These are phyloP conservation scores for Noctilio leporinus DNA, from an alignment of 2,113 vertebrate species.

Conservation along the genomic window DNA sequence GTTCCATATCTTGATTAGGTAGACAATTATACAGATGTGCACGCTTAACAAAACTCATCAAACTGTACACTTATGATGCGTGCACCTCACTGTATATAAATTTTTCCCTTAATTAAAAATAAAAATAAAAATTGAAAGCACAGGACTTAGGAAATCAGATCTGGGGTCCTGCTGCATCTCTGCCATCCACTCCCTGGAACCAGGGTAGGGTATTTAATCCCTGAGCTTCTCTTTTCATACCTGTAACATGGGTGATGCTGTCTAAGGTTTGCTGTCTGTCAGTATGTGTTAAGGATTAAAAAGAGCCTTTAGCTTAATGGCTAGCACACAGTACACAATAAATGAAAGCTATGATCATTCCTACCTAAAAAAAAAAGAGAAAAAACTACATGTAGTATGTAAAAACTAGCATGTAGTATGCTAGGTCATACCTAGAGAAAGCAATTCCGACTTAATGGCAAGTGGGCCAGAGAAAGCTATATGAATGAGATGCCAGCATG, in stretches of 20 bases:
- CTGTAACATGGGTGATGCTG: not conserved
- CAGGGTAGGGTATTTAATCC: not conserved
- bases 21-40: not conserved
- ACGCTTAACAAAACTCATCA: not conserved
- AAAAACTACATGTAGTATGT: not conserved
- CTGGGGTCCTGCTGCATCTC: not conserved
- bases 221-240: not conserved
- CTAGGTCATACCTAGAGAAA: not conserved
- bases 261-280: not conserved
- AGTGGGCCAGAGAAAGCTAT: not conserved
- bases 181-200: not conserved
- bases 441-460: not conserved
- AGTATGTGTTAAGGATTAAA: not conserved
- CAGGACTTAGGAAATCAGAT: not conserved
- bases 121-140: not conserved
- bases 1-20: not conserved
- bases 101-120: not conserved
- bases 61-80: not conserved
- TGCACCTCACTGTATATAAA: not conserved
- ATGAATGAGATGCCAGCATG: not conserved
- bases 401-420: too few species aligned
- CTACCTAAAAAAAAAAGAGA: not conserved
- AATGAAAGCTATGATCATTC: not conserved
- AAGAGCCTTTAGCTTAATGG: not conserved
- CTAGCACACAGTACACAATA: not conserved